Evolutionary conservation across 53 echinoderm and acorn worm genomes (phyloP), one percentile per base, ranked within the genome.

Genomic region (Echinarachnius parma): DNA sequence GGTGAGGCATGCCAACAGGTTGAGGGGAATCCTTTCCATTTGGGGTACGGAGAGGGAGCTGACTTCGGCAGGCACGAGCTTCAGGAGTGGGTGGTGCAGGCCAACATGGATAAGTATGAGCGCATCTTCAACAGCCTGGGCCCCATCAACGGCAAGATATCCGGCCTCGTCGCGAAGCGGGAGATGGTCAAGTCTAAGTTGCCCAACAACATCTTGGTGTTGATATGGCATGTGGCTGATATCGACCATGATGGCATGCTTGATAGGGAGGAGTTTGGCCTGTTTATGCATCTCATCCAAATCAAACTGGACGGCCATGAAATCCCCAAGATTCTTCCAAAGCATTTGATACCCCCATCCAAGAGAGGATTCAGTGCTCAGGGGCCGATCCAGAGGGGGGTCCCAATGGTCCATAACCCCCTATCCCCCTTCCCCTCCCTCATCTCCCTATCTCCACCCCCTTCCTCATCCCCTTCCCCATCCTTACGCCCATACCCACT

Each of bases 141-240:
- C 18, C 96, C 96, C 5, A 69, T 85, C 4, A 50, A 87, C 14
- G 83, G 83, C 26, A 87, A 90, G 87, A 30, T 95, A 10, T 95
- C 91, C 30, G 96, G 96, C 23, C 65, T 70, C 10, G 79, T 74
- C 16, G 96, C 96, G 13, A 95, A 85, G 77, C 62, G 69, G 36
- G 55, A 95, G 60, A 95, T 95, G 96, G 45, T 91, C 28, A 78
- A 85, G 64, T 81, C 84, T 60, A 95, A 87, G 82, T 78, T 91
- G 59, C 96, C 96, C 14, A 95, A 95, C 46, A 80, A 80, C 4
- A 74, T 84, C 7, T 83, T 95, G 24, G 85, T 87, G 13, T 81
- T 82, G 21, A 82, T 95, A 34, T 95, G 96, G 96, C 91, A 91
- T 80, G 55, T 95, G 29, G 26, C 91, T 1, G 96, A 95, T 46